A percentile compares a stretch with the other conserved stretches of the same genome.
Conservation (phyloP, 2,797 vertebrate species). For the Dendrocincla fuliginosa region DNA sequence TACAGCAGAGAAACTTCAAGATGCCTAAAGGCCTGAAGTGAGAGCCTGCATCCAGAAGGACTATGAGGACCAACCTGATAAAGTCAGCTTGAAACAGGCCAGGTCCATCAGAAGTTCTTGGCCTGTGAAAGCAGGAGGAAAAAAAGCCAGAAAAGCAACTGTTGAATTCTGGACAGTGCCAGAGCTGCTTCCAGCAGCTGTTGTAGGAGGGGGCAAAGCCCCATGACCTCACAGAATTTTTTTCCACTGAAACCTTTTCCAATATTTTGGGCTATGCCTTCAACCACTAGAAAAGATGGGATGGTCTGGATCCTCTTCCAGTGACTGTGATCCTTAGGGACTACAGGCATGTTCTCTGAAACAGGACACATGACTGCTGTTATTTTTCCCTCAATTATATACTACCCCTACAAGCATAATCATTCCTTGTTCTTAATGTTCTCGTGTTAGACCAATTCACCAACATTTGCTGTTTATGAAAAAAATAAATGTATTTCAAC, state of each 20-base stretch:
- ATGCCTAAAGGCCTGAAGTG: neutral
- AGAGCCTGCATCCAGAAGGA: neutral
- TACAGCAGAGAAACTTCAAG: neutral
- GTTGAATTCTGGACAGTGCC: neutral
- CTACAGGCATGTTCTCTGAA: neutral
- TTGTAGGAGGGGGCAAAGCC: neutral
- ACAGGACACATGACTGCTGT: rapidly evolving
- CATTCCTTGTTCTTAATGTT: neutral
- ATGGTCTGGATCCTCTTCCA: neutral
- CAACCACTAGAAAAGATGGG: neutral
- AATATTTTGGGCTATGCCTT: neutral
- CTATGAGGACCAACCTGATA: neutral
- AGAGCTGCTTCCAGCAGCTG: neutral
- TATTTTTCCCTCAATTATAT: neutral
- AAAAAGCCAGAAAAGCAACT: neutral
- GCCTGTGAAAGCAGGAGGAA: neutral
- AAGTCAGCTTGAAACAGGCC: neutral
- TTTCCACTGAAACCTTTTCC: neutral
- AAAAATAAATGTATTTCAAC: neutral
- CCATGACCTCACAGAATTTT: neutral
- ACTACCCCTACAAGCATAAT: neutral
- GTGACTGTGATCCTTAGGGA: neutral
- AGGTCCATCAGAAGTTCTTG: neutral
- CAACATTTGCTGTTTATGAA: neutral
- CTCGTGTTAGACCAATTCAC: neutral